A percentile compares a stretch with the other conserved stretches of the same genome.
Conservation (phyloP, 2,797 vertebrate genomes). For the Catamblyrhynchus diadema region DNA sequence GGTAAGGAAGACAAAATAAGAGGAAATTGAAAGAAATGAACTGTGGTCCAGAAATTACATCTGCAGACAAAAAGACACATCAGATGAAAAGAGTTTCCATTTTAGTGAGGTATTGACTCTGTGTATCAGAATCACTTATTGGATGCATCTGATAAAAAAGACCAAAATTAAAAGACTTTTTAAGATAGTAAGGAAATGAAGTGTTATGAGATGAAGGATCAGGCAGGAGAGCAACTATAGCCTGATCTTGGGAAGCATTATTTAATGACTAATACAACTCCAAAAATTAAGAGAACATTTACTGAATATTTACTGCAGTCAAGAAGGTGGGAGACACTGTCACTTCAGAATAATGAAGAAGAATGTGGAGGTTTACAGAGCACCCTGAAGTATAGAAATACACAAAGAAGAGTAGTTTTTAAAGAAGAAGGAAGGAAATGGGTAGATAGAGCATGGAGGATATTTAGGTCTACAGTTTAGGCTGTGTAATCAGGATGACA, state of each 20-base stretch:
- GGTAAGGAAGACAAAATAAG: neutral
- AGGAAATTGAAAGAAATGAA: neutral
- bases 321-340: neutral
- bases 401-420: neutral
- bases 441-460: neutral
- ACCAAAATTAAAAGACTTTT: neutral
- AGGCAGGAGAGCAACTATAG: neutral
- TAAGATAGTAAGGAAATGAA: neutral
- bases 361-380: neutral
- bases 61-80: neutral
- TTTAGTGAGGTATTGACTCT: neutral
- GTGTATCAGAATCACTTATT: neutral
- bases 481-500: neutral
- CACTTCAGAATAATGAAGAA: neutral
- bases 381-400: neutral
- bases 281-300: neutral
- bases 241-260: neutral
- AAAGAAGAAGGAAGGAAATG: neutral
- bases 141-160: neutral
- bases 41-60: neutral
- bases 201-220: neutral
- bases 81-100: accelerated
- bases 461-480: neutral
- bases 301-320: neutral
- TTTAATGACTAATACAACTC: neutral